These are phyloP conservation scores for Plectus sambesii DNA, from an alignment of 1,140 invertebrate genomes.

Conservation along the genomic window DNA sequence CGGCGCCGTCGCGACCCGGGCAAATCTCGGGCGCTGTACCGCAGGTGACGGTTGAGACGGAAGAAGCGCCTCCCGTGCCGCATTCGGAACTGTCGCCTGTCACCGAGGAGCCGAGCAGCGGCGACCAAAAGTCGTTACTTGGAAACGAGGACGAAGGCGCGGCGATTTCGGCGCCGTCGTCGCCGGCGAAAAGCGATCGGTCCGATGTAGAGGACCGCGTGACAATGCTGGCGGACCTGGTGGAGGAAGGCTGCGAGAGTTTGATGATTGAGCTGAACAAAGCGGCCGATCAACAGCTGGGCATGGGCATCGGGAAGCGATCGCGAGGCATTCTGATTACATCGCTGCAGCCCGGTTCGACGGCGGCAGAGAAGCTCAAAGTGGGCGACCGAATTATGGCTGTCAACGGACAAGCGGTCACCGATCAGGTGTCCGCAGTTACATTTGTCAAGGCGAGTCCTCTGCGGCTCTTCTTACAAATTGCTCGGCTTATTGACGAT, in stretches of 20 bases:
- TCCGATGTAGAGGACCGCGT: neutral
- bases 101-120: slow-evolving; percentile 22
- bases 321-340: slow-evolving; percentile 41
- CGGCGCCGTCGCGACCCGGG: slow-evolving; percentile 8
- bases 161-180: too few species aligned
- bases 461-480: slow-evolving; percentile 36
- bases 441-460: slow-evolving; percentile 39
- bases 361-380: slow-evolving; percentile 41
- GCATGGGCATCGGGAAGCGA: slow-evolving; percentile 45
- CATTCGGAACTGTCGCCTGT: slow-evolving; percentile 21
- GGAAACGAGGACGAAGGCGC: too few species aligned
- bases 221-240: slow-evolving; percentile 20
- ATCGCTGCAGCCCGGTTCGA: slow-evolving; percentile 40
- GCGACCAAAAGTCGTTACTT: too few species aligned
- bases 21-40: too few species aligned
- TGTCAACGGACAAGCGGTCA: slow-evolving; percentile 38
- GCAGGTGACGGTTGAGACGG: slow-evolving; percentile 20
- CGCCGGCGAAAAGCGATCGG: too few species aligned
- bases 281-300: slow-evolving; percentile 40
- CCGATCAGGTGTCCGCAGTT: slow-evolving; percentile 43
- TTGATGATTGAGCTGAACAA: slow-evolving; percentile 38
- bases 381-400: slow-evolving; percentile 43
- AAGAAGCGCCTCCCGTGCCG: slow-evolving; percentile 13
- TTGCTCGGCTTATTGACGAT: slow-evolving; percentile 30
- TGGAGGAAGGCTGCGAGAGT: slow-evolving; percentile 37